Evolutionary conservation across 2,113 vertebrate species (phyloP), one percentile per base, ranked within the genome.

Genomic region (Dicerorhinus sumatrensis): DNA sequence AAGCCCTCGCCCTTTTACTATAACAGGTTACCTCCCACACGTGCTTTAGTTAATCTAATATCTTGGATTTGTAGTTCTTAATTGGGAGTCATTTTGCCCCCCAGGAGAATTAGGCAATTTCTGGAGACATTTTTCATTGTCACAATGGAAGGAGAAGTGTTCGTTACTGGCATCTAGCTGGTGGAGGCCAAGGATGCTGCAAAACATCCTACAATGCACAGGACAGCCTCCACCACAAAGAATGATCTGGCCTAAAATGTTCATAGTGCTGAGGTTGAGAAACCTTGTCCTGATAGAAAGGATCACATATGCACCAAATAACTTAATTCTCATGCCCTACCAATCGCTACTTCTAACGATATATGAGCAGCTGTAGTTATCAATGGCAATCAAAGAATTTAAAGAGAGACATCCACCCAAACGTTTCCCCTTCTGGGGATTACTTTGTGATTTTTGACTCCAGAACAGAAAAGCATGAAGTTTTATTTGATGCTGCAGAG

Each of bases 131-230:
- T 77, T 75, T 56, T 54, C n/a, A 14, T 56, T 20, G 46, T 56
- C 18, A 80, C 63, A 13, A 13, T 31, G 8, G 5, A 13, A 3
- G 14, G 46, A 16, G 9, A 63, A 23, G 8, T 69, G 36, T 51
- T 85, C 72, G 21, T 56, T 65, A 23, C 63, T 65, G 91, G 36
- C 67, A 20, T 75, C 76, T 62, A 29, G 25, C 51, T 39, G 29
- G 9, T 42, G 77, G 56, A 56, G 67, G 39, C 75, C 51, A 42
- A 23, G 10, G 12, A 46, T 72, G 42, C 63, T 60, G 25, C n/a
- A 20, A 25, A 75, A 16, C 2, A 10, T 2, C 39, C 39, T 23
- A 0, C 58, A 29, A 12, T 3, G 25, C 21, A 0, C 21, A 42
- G 39, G 54, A 62, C 11, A 11, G 33, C 51, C 58, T 36, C 8